phyloP scores from a whole-genome alignment of 2,113 vertebrate species.

The cattle (Bos taurus) region ARS-UCD2.0 NC_037336.1:19632501-19633000 shows the following conservation, averaged over 20 bases:
- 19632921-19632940: neutral
- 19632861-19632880: slow-evolving; percentile 72
- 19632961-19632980: neutral
- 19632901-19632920: neutral
- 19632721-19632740: neutral
- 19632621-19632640: neutral
- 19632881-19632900: slow-evolving; percentile 74
- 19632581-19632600: neutral
- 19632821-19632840: slow-evolving; percentile 71
- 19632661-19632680: neutral
- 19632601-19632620: neutral
- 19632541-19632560: neutral
- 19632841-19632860: slow-evolving; percentile 71
- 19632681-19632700: neutral
- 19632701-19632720: neutral
- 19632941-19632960: neutral
- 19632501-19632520: neutral
- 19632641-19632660: neutral
- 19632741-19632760: slow-evolving; percentile 30
- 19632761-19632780: slow-evolving; percentile 39
- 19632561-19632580: neutral
- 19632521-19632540: neutral
- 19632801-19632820: slow-evolving; percentile 63
- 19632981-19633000: neutral
- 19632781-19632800: slow-evolving; percentile 60